These are phyloP conservation scores for Tubulanus polymorphus DNA, from an alignment of 2,888 invertebrate genomes.

Conservation along the genomic window DNA sequence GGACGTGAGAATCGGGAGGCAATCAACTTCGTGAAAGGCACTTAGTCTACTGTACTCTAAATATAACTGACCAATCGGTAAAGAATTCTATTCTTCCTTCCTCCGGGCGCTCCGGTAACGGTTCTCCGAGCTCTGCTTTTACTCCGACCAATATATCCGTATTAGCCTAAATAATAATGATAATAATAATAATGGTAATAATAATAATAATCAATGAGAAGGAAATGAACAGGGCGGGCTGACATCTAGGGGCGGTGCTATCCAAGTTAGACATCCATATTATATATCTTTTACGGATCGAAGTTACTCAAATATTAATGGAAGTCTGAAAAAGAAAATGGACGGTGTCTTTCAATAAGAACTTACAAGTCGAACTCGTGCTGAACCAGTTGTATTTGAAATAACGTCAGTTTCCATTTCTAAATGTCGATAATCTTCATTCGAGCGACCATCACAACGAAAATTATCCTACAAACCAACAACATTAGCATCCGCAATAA, in stretches of 20 bases:
- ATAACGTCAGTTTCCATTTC: constrained; percentile 55
- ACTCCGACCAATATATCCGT: constrained; percentile 92
- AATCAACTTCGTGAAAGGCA: too few relatives aligned
- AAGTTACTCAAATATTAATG: too few relatives aligned
- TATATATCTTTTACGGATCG: too few relatives aligned
- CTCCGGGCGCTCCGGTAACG: constrained; percentile 68
- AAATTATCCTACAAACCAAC: constrained; percentile 67
- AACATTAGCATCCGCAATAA: background rate
- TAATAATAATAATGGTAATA: too few relatives aligned
- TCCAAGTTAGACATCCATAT: too few relatives aligned
- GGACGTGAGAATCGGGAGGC: too few relatives aligned
- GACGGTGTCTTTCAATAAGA: too few relatives aligned
- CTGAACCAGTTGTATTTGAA: constrained; percentile 55
- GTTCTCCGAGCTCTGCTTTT: constrained; percentile 63
- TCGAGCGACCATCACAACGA: constrained; percentile 62
- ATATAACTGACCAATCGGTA: constrained; percentile 79
- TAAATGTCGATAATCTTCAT: constrained; percentile 54
- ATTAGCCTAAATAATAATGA: constrained; percentile 71
- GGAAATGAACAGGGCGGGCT: too few relatives aligned
- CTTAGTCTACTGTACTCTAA: too few relatives aligned
- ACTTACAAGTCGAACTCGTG: constrained; percentile 51
- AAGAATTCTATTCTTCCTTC: constrained; percentile 91
- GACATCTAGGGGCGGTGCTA: too few relatives aligned
- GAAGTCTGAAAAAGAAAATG: too few relatives aligned
- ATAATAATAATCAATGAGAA: too few relatives aligned